phyloP scores from a whole-genome alignment of 2,797 vertebrate genomes.

The Leucoraja ocellata region DNA sequence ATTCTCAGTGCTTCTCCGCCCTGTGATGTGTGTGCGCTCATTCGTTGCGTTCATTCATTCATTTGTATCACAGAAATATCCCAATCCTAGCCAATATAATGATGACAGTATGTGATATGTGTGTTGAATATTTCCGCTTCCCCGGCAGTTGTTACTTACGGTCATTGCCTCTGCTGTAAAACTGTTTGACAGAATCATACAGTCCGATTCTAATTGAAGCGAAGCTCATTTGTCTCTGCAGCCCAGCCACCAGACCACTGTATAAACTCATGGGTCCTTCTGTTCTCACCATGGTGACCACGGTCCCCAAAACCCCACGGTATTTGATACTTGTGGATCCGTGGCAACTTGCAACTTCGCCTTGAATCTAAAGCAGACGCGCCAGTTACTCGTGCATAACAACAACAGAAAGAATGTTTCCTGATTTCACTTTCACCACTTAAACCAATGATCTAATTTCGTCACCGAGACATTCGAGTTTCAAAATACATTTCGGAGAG shows the following conservation, averaged over 20 bases:
- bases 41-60: neutral
- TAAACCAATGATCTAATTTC: neutral
- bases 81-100: too few relatives aligned
- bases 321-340: slow-evolving; percentile 58
- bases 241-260: slow-evolving; percentile 71
- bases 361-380: slow-evolving; percentile 66
- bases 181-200: slow-evolving; percentile 71
- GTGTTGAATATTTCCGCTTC: neutral
- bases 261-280: slow-evolving; percentile 71
- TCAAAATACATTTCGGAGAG: neutral
- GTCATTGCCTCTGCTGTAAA: slow-evolving; percentile 68
- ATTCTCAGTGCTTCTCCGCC: neutral
- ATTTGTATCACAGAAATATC: neutral
- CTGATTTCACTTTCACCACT: neutral
- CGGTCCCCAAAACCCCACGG: slow-evolving; percentile 74
- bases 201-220: slow-evolving; percentile 76
- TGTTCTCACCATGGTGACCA: slow-evolving; percentile 69
- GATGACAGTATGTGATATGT: too few relatives aligned
- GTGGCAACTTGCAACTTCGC: slow-evolving; percentile 56
- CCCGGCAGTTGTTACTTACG: slow-evolving; percentile 54
- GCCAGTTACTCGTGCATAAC: neutral
- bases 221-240: slow-evolving; percentile 76
- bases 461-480: neutral
- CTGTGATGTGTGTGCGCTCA: neutral
- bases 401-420: too few relatives aligned